Evolutionary conservation across 2,888 invertebrate genomes (phyloP).

Genomic region (Meiosimyza platycephala): DNA sequence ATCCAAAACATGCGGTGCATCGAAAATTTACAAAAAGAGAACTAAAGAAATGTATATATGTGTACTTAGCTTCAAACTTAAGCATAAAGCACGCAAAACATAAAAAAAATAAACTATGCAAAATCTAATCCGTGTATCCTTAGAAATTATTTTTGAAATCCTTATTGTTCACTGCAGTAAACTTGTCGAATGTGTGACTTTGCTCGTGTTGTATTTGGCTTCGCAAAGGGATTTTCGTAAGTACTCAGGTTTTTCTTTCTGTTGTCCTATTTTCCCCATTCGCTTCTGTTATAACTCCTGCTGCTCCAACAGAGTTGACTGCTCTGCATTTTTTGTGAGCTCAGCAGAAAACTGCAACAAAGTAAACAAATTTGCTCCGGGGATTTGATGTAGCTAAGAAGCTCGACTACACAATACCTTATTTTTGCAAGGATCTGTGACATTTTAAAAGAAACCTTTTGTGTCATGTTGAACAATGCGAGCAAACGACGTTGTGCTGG

Average conservation of each 20-base stretch:
- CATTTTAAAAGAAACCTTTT: conserved; percentile 21
- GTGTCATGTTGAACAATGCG: neutral
- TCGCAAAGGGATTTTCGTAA: conserved; percentile 7
- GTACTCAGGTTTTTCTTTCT: neutral
- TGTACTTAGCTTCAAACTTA: too few relatives aligned
- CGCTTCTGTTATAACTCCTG: neutral
- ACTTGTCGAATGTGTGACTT: conserved; percentile 3
- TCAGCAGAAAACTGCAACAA: conserved; percentile 32
- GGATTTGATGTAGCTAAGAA: conserved; percentile 35
- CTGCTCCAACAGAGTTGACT: conserved; percentile 28
- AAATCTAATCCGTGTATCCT: conserved; percentile 17
- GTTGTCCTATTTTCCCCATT: neutral
- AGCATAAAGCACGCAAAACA: too few relatives aligned
- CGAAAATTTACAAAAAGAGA: too few relatives aligned
- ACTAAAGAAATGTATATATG: too few relatives aligned
- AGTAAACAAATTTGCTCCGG: conserved; percentile 41
- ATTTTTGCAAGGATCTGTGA: conserved; percentile 35
- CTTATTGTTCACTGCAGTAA: conserved; percentile 19
- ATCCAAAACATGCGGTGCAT: too few relatives aligned
- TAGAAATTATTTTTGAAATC: neutral
- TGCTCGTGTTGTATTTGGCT: conserved; percentile 4
- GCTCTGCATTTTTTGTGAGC: conserved; percentile 34
- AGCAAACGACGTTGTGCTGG: conserved; percentile 1
- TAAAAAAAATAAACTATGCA: neutral
- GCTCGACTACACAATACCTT: conserved; percentile 26